phyloP scores from a whole-genome alignment of 1,140 invertebrate genomes.

The Globodera rostochiensis region DNA sequence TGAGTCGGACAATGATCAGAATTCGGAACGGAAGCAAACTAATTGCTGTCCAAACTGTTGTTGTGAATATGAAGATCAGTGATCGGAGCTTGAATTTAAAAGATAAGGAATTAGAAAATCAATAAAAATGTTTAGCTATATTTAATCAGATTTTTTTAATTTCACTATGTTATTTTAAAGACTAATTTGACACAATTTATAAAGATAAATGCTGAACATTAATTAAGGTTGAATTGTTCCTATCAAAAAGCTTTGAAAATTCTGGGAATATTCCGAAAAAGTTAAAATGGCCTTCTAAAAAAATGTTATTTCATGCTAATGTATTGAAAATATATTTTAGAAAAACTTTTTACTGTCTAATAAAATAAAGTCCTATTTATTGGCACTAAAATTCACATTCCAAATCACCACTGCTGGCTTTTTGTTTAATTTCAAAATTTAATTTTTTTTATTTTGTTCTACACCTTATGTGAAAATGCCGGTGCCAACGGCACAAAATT shows the following conservation, averaged over 20 bases:
- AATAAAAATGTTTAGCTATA: background rate
- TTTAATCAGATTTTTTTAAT: too few species aligned
- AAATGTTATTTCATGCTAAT: background rate
- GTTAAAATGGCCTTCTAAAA: background rate
- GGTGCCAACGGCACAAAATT: slow-evolving; percentile 18
- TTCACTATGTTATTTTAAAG: too few species aligned
- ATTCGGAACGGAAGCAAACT: slow-evolving; percentile 23
- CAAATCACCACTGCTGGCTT: too few species aligned
- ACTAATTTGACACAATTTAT: too few species aligned
- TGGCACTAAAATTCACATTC: too few species aligned
- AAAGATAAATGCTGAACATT: too few species aligned
- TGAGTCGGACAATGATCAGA: slow-evolving; percentile 16
- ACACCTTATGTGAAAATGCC: slow-evolving; percentile 20
- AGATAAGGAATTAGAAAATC: slow-evolving; percentile 9
- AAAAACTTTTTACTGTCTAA: background rate
- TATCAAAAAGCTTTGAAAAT: too few species aligned
- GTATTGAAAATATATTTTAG: background rate
- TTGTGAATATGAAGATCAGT: slow-evolving; percentile 28
- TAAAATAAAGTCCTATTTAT: too few species aligned
- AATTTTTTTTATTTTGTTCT: background rate
- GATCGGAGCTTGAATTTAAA: slow-evolving; percentile 23
- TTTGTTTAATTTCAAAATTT: background rate
- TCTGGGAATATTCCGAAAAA: too few species aligned
- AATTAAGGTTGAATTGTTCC: too few species aligned
- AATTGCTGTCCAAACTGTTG: slow-evolving; percentile 26